Evolutionary conservation across 2,888 invertebrate genomes (phyloP).

Genomic region (Tineola bisselliella): DNA sequence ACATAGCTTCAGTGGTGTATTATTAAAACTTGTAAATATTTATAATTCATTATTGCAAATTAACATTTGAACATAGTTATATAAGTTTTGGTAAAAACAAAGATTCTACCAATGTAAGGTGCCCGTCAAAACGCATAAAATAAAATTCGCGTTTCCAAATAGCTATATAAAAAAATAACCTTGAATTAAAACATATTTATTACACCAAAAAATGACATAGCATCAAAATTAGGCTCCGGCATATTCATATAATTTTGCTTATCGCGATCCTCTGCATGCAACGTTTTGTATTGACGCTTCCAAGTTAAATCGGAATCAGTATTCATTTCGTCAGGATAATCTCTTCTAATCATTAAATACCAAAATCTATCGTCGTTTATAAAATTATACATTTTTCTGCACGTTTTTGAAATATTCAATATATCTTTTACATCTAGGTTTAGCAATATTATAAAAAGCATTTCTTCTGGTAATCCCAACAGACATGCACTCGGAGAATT

Average conservation of each 20-base stretch:
- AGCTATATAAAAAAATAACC: not conserved
- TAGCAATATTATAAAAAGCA: conserved; percentile 27
- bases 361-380: conserved; percentile 28
- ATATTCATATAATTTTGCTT: not conserved
- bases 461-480: conserved; percentile 27
- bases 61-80: no score
- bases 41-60: no score
- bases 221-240: not conserved
- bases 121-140: no score
- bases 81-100: no score
- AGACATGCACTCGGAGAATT: conserved; percentile 24
- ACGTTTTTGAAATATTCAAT: conserved; percentile 26
- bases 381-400: conserved; percentile 26
- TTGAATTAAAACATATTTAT: not conserved
- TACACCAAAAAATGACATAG: not conserved
- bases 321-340: conserved; percentile 24
- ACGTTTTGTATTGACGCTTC: conserved; percentile 24
- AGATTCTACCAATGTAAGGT: no score
- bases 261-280: conserved; percentile 18
- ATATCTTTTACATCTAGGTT: conserved; percentile 25
- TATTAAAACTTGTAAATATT: no score
- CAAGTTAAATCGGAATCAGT: conserved; percentile 20
- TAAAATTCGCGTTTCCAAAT: not conserved
- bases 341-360: conserved; percentile 27
- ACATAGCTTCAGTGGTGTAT: no score